A percentile compares a stretch with the other conserved stretches of the same genome.
Conservation (phyloP, 2,888 invertebrate species). For the Philopedon plagiatum region DNA sequence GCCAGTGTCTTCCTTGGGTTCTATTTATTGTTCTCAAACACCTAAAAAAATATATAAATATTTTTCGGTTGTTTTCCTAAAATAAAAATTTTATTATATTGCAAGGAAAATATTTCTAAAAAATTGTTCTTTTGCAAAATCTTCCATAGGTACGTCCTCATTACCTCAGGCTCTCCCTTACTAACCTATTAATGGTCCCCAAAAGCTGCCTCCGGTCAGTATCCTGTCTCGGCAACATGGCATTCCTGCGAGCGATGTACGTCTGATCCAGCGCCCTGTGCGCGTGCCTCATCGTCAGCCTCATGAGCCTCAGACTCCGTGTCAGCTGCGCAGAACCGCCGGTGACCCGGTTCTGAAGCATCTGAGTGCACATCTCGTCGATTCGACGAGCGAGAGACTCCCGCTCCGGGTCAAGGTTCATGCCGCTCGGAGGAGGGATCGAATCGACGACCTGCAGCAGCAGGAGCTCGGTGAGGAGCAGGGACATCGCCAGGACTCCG, state of each 20-base stretch:
- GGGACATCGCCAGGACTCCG: slow-evolving; percentile 68
- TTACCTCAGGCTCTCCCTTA: too few species aligned
- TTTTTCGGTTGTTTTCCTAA: too few species aligned
- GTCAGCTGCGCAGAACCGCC: slow-evolving; percentile 62
- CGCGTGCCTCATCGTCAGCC: slow-evolving; percentile 63
- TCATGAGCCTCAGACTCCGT: slow-evolving; percentile 63
- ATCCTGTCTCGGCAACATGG: slow-evolving; percentile 59
- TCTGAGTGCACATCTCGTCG: slow-evolving; percentile 64
- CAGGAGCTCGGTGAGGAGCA: slow-evolving; percentile 70
- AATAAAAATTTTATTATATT: too few species aligned
- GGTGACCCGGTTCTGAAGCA: slow-evolving; percentile 62
- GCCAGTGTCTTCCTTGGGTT: slow-evolving; percentile 30
- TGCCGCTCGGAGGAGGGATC: slow-evolving; percentile 64
- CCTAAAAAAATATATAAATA: slow-evolving; percentile 38
- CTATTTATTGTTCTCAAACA: slow-evolving; percentile 55
- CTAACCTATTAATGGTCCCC: slow-evolving; percentile 56
- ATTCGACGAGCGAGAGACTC: slow-evolving; percentile 63
- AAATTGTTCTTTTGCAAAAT: too few species aligned
- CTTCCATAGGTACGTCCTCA: too few species aligned
- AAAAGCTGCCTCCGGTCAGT: slow-evolving; percentile 58
- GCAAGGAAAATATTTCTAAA: too few species aligned
- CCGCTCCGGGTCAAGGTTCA: slow-evolving; percentile 64
- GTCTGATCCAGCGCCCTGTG: slow-evolving; percentile 62
- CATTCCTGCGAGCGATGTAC: slow-evolving; percentile 62
- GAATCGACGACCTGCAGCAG: slow-evolving; percentile 69